Percentiles rank a stretch among this genome's conserved stretches.
Evolutionary conservation across 2,113 vertebrate species (phyloP).

Genomic region (Antennarius striatus): DNA sequence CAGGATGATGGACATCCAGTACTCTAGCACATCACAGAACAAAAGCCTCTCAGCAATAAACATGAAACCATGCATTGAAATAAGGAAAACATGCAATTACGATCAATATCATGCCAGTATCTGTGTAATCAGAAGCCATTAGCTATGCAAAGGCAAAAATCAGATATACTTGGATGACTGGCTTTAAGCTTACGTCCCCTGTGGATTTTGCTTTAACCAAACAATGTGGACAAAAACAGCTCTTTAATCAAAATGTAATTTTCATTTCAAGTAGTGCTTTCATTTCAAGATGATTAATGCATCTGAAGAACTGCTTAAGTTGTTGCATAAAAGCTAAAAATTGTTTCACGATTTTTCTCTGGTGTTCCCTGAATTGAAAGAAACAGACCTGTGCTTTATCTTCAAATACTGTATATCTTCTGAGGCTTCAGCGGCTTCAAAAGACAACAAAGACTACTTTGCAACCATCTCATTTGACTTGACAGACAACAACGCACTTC

Average conservation of each 20-base stretch:
- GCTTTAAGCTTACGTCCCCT: slow-evolving; percentile 1
- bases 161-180: slow-evolving; percentile 2
- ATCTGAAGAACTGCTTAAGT: slow-evolving; percentile 24
- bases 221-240: not conserved
- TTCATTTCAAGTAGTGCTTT: slow-evolving; percentile 32
- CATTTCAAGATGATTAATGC: slow-evolving; percentile 38
- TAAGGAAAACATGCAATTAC: slow-evolving; percentile 35
- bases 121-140: slow-evolving; percentile 64
- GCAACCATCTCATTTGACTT: slow-evolving; percentile 22
- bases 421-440: slow-evolving; percentile 27
- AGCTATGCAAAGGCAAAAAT: slow-evolving; percentile 14
- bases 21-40: slow-evolving; percentile 18
- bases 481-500: slow-evolving; percentile 20
- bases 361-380: slow-evolving; percentile 34
- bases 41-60: slow-evolving; percentile 27
- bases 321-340: slow-evolving; percentile 53
- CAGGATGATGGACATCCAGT: slow-evolving; percentile 12
- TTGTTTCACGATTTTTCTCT: slow-evolving; percentile 31
- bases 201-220: slow-evolving; percentile 7
- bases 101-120: slow-evolving; percentile 35
- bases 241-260: not conserved
- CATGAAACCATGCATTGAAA: slow-evolving; percentile 36
- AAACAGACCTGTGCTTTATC: slow-evolving; percentile 32
- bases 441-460: slow-evolving; percentile 42
- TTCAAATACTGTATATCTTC: slow-evolving; percentile 45